Base-by-base conservation (phyloP, 2,797 vertebrate species). In the Anableps anableps region DNA sequence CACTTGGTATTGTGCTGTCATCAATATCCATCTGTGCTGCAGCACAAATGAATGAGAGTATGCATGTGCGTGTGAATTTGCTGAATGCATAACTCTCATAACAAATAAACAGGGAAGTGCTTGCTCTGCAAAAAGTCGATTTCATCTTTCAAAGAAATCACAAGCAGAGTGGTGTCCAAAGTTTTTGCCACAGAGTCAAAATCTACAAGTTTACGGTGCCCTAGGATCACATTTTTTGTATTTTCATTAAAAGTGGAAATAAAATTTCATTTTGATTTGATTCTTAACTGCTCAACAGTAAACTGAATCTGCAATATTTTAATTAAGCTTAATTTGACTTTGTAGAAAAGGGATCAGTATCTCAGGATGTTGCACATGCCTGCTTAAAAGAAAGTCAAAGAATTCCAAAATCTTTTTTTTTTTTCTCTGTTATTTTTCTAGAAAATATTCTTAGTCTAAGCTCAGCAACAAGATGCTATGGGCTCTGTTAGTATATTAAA, bases 1-100 rank as follows among this genome's bases (percentile, higher is more conserved):
- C 93, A 87, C 94, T 93, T 93, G 93, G 88, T 93, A 93, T 93
- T 93, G 93, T 91, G 78, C 90, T 75, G 91, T 95, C 95, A 95
- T 96, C 95, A 95, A 94, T 95, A 94, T 88, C 86, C 80, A 87
- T 92, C 92, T 88, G 88, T 79, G 83, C 78, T 47, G 26, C 19
- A 10, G 82, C 72, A 73, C 80, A 38, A 74, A 78, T 80, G 74
- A 48, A 43, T 31, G 14, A 36, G 45, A 23, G 75, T 53, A 75
- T 53, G 48, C 71, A 41, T 31, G 78, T 76, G 45, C 72, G 66
- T 47, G 74, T 53, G 79, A 51, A 70, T 83, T 78, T 85, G 83
- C 79, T 62, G 77, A 74, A 86, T 62, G 77, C 80, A 74, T 87
- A 80, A 41, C 62, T 82, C 72, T 74, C 75, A 55, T 21, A 47